phyloP scores from a whole-genome alignment of 2,888 invertebrate species.

The Pachydiplax longipennis region DNA sequence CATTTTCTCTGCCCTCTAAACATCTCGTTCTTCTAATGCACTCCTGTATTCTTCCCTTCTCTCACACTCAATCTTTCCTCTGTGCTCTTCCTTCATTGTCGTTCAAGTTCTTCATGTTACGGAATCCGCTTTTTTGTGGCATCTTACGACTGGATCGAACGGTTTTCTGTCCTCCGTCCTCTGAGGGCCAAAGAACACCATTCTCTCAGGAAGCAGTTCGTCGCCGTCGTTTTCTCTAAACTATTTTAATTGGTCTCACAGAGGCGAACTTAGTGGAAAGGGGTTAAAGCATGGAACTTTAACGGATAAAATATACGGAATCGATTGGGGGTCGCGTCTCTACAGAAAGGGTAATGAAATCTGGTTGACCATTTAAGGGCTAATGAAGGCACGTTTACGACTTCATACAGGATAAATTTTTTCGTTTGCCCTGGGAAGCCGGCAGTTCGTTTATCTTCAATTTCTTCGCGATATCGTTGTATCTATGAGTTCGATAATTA shows the following conservation, averaged over 20 bases:
- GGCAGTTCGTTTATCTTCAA: no score
- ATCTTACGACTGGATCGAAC: not conserved
- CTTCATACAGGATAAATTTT: no score
- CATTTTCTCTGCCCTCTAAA: not conserved
- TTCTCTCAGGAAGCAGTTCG: not conserved
- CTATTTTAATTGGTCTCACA: not conserved
- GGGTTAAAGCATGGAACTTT: not conserved
- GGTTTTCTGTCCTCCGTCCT: not conserved
- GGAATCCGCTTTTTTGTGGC: not conserved
- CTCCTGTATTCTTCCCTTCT: not conserved
- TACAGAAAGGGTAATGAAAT: no score
- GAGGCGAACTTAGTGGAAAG: not conserved
- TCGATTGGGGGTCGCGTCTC: not conserved
- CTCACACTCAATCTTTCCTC: not conserved
- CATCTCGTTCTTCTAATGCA: not conserved
- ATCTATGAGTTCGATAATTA: no score
- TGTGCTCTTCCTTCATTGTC: not conserved
- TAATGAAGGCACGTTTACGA: no score
- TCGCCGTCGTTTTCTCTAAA: not conserved
- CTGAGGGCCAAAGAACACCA: not conserved
- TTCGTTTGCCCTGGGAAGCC: no score
- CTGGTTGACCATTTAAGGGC: no score
- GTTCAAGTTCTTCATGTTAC: not conserved
- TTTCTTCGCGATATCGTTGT: no score
- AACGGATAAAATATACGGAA: not conserved